phyloP scores from a whole-genome alignment of 2,888 invertebrate genomes.

The Megalurothrips usitatus region DNA sequence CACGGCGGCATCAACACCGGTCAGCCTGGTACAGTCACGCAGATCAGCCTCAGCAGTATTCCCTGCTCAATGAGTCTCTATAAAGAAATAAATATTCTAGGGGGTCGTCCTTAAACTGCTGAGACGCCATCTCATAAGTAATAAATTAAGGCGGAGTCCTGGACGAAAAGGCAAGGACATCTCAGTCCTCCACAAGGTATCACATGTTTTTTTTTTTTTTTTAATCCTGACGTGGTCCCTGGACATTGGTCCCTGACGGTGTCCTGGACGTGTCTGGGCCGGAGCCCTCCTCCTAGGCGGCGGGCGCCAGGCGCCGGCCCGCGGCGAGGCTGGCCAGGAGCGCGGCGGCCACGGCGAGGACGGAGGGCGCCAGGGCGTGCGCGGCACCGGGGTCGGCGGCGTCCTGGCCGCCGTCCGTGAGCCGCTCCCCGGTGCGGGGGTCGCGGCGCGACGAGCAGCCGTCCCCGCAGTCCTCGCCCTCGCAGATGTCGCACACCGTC shows the following conservation, averaged over 20 bases:
- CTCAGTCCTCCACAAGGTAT: too few species aligned
- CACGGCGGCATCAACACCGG: not conserved
- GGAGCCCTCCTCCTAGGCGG: not conserved
- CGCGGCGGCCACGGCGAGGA: not conserved
- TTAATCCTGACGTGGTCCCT: too few species aligned
- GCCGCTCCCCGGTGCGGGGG: not conserved
- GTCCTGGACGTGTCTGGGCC: not conserved
- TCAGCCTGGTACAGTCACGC: not conserved
- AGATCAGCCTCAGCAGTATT: too few species aligned
- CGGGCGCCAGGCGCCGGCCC: not conserved
- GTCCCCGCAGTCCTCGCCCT: constrained; percentile 58
- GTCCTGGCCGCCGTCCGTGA: not conserved
- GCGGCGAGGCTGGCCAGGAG: not conserved
- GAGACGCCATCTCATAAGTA: too few species aligned
- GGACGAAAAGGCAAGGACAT: too few species aligned
- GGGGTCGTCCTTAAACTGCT: too few species aligned
- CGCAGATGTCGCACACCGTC: constrained; percentile 79
- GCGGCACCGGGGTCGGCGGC: not conserved
- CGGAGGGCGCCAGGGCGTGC: not conserved
- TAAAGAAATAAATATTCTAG: not conserved
- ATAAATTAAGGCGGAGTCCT: too few species aligned
- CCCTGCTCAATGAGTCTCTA: not conserved
- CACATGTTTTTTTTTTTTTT: too few species aligned
- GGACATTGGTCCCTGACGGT: too few species aligned
- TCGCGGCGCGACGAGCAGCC: constrained; percentile 44